phyloP scores from a whole-genome alignment of 1,140 invertebrate species.

The Mycetomoellerius zeteki region DNA sequence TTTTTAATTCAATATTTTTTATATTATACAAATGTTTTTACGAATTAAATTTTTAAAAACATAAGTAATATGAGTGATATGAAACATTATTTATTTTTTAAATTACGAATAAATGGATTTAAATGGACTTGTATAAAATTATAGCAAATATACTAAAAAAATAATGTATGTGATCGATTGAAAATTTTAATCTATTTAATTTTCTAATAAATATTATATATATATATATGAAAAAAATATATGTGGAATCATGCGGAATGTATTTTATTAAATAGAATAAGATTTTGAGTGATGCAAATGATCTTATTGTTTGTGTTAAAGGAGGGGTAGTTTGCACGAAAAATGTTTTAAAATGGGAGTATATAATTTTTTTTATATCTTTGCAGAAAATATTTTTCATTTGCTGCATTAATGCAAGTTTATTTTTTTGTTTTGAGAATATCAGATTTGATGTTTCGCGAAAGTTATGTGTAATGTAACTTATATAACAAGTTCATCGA shows the following conservation, averaged over 20 bases:
- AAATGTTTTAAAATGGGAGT: background rate
- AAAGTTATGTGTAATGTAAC: slow-evolving; percentile 5
- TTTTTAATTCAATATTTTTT: background rate
- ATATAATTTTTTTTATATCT: background rate
- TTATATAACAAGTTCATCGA: slow-evolving; percentile 23
- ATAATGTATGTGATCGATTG: background rate
- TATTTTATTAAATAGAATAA: no score
- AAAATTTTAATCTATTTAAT: no score
- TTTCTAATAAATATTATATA: no score
- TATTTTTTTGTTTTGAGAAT: background rate
- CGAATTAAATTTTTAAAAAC: background rate
- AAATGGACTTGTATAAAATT: background rate
- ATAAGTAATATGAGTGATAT: background rate
- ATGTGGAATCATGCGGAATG: no score
- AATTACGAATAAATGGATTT: background rate
- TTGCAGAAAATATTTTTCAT: background rate
- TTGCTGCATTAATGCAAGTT: background rate
- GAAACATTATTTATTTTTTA: slow-evolving; percentile 8
- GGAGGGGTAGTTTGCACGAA: no score
- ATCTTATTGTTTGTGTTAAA: no score
- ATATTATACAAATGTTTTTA: background rate
- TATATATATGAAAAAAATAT: background rate
- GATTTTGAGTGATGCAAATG: no score
- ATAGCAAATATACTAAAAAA: background rate
- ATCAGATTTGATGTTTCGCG: background rate